Evolutionary conservation across 2,797 vertebrate genomes (phyloP).

Genomic region (Carcharodon carcharias): DNA sequence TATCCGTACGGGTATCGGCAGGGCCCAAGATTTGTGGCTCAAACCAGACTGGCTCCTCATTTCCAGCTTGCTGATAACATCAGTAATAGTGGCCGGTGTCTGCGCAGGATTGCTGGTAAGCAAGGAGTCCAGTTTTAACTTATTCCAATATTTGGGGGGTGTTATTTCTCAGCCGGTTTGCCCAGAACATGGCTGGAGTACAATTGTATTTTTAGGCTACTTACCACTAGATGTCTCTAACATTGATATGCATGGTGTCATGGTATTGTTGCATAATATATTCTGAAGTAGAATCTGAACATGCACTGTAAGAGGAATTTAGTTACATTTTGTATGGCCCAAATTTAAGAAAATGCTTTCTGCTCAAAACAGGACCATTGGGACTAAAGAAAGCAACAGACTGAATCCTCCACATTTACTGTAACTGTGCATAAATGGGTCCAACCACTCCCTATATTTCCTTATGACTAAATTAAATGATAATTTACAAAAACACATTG

Average conservation of each 20-base stretch:
- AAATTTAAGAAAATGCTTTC: background rate
- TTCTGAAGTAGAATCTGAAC: background rate
- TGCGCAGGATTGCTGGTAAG: constrained; percentile 67
- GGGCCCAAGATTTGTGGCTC: constrained; percentile 54
- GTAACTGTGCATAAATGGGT: background rate
- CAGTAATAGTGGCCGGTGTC: constrained; percentile 61
- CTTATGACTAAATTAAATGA: background rate
- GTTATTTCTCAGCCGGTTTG: background rate
- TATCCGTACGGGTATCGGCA: constrained; percentile 70
- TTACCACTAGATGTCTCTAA: too few relatives aligned
- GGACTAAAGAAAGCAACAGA: background rate
- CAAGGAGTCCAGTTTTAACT: background rate
- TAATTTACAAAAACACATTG: background rate
- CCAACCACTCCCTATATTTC: background rate
- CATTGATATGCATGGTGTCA: background rate
- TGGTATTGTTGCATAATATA: background rate
- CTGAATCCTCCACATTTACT: background rate
- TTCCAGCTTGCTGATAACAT: constrained; percentile 56
- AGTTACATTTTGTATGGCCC: background rate
- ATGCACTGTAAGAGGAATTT: background rate
- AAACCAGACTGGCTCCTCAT: constrained; percentile 67
- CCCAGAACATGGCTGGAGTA: background rate
- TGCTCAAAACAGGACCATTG: background rate
- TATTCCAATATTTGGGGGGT: background rate
- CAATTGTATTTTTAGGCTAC: background rate